Evolutionary conservation across 2,797 vertebrate genomes (phyloP).

Genomic region (Tokudaia tokunoshimensis): DNA sequence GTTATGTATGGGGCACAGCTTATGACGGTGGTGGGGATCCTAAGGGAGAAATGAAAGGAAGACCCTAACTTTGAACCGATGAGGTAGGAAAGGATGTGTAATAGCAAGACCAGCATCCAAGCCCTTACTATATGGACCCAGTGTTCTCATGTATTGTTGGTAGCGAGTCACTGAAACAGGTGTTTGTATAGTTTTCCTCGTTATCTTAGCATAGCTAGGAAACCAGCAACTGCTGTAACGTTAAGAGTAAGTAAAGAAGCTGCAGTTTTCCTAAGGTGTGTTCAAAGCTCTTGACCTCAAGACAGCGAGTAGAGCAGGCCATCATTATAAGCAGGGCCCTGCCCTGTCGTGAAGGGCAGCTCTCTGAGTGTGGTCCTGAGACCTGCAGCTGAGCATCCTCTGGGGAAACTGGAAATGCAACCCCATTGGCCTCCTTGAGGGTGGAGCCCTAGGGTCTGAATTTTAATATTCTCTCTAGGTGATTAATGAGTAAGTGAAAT

Average conservation of each 20-base stretch:
- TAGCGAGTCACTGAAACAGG: neutral
- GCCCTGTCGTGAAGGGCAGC: neutral
- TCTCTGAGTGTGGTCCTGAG: neutral
- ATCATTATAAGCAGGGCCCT: neutral
- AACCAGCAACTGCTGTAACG: neutral
- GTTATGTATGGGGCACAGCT: neutral
- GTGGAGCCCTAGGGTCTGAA: neutral
- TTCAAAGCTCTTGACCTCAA: neutral
- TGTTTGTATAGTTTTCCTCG: neutral
- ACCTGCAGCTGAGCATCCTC: too few species aligned
- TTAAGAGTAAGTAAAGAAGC: neutral
- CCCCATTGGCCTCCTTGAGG: neutral
- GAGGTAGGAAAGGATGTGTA: neutral
- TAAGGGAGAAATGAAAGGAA: conserved; percentile 3
- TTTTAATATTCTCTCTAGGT: neutral
- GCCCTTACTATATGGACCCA: neutral
- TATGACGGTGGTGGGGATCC: neutral
- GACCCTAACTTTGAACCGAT: neutral
- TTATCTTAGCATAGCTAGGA: neutral
- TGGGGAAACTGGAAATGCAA: conserved; percentile 5
- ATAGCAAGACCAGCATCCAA: neutral
- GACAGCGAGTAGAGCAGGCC: neutral
- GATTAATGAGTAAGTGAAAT: neutral
- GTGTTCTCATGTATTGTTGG: neutral
- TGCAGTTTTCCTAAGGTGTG: neutral